Evolutionary conservation across 2,888 invertebrate species (phyloP), one percentile per base, ranked within the genome.

Genomic region (Hypomecis atomaria): DNA sequence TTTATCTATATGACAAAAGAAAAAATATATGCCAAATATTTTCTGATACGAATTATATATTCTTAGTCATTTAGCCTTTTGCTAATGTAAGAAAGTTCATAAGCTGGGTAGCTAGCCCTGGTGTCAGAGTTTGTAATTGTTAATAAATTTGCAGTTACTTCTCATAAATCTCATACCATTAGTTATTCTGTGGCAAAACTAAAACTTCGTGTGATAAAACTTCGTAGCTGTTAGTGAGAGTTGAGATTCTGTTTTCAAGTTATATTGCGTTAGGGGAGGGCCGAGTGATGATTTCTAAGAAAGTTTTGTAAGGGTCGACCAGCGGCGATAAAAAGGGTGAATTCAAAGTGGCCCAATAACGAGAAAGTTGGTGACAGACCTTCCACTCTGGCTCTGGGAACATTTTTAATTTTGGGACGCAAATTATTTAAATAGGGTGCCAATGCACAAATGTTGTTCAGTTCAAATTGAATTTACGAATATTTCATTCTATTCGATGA

Each of bases 301-400:
- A 85, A 83, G 77, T 84, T 83, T 81, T 81, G 78, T 65, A 75
- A 89, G 87, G 89, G 89, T 88, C 82, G 83, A 72, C 73, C 80
- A 78, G 77, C 72, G 67, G 72, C 75, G 85, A 87, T 89, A 88
- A 89, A 89, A 90, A 88, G 90, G 90, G 86, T 87, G 79, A 76
- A 75, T 64, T 67, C 72, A 71, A 78, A 82, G 80, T 78, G 79
- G 79, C 79, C 76, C 80, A 82, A 85, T 87, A 87, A 86, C 78
- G 81, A 69, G 72, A 76, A 73, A 75, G 72, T 77, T 76, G 78
- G 80, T 81, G 88, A 85, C 80, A 79, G 77, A 61, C 62, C 53
- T 49, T 69, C 66, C 63, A 56, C 59, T 59, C 60, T 45, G 55
- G 43, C 34, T 59, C 57, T 54, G 58, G 33, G 55, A 36, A 47